Conservation (phyloP, 92 coral and sea anemone species). For the Epizoanthus rinbou region DNA sequence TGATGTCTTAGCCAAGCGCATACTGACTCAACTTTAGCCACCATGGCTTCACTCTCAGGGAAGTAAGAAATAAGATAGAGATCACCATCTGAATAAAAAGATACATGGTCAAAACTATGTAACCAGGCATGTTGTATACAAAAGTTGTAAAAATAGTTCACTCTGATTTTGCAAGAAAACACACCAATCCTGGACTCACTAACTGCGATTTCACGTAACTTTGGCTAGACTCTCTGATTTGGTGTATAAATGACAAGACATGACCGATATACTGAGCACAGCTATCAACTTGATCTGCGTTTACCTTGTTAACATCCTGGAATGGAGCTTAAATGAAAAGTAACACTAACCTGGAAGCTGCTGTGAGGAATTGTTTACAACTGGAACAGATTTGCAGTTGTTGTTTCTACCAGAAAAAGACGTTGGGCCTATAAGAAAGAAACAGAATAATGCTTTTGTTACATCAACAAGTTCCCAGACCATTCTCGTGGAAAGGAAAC, state of each 20-base stretch:
- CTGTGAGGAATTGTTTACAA: background rate
- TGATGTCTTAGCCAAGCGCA: constrained; percentile 21
- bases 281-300: no score
- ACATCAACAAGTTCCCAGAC: background rate
- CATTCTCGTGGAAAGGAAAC: no score
- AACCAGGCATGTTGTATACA: no score
- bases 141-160: no score
- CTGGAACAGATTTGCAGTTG: background rate
- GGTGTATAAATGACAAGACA: no score
- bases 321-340: background rate
- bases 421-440: background rate
- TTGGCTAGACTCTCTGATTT: no score
- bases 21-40: background rate
- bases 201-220: no score
- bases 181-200: no score
- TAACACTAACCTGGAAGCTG: background rate
- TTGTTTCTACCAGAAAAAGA: background rate
- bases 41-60: constrained; percentile 27
- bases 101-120: no score
- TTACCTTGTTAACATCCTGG: no score
- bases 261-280: no score
- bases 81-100: background rate
- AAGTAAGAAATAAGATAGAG: constrained; percentile 24
- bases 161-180: no score
- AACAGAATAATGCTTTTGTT: background rate